Evolutionary conservation across 2,888 invertebrate species (phyloP), one percentile per base, ranked within the genome.

Genomic region (Trachelus troglodyta): DNA sequence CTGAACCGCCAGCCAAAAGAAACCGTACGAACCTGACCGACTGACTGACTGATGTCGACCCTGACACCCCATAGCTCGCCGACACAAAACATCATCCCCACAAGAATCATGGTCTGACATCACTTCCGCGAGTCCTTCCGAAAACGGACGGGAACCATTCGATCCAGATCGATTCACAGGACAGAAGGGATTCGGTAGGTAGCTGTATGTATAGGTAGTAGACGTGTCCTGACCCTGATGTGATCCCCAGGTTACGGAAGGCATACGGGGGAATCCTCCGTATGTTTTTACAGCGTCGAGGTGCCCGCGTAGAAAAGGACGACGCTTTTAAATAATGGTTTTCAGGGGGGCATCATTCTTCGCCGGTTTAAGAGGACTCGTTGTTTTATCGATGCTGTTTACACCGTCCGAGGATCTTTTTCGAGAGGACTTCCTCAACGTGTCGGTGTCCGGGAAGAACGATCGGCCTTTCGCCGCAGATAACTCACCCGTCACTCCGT

Each of bases 261-360:
- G 56, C 56, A 23, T 56, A 56, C 56, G 34, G 74, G 74, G 74
- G 37, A 74, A 23, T 34, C 74, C 34, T 34, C 30, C 69, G 69
- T 71, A 81, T 76, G 84, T 87, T 87, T 87, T 87, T 85, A 85
- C 85, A 37, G 77, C 80, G 77, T 9, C 78, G 83, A 80, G 80
- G 82, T 82, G 79, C 79, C 81, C 80, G 75, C 77, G 81, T 77
- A 71, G 79, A 80, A 77, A 77, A 74, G 75, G 82, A 84, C 79
- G 84, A 82, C 84, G 83, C 79, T 83, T 85, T 84, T 89, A 85
- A 89, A 88, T 87, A 89, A 89, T 89, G 89, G 89, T 87, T 88
- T 88, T 87, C 86, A 85, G 87, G 84, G 85, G 83, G 86, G 86
- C 88, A 87, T 89, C 87, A 89, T 85, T 89, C 89, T 88, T 88